Evolutionary conservation across 2,888 invertebrate genomes (phyloP).

Genomic region (Siphlonurus alternatus): DNA sequence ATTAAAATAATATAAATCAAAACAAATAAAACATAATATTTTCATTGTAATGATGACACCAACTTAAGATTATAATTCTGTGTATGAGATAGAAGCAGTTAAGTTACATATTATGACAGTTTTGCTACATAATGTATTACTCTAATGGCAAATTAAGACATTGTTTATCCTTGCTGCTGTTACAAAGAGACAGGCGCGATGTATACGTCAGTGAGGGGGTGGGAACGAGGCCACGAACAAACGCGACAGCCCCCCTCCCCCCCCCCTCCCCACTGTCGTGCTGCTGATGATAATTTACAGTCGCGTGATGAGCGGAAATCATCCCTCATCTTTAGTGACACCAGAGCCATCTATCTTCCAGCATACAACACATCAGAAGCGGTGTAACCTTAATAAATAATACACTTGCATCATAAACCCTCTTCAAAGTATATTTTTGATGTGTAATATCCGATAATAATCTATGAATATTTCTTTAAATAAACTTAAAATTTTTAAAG

Average conservation of each 20-base stretch:
- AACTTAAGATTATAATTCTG: no score
- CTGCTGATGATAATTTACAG: conserved; percentile 2
- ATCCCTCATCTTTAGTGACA: conserved; percentile 1
- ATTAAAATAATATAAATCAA: no score
- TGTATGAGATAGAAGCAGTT: no score
- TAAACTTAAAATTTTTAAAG: background rate
- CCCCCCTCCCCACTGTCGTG: no score
- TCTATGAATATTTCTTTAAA: background rate
- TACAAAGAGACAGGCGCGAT: no score
- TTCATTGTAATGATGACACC: no score
- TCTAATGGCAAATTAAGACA: no score
- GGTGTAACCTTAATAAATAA: background rate
- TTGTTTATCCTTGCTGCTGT: no score
- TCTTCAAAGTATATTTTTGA: background rate
- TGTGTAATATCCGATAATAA: background rate
- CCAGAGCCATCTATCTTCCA: background rate
- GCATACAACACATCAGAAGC: background rate
- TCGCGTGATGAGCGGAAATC: background rate
- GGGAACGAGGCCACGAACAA: background rate
- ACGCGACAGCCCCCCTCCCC: no score
- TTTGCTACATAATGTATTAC: no score
- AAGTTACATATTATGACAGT: no score
- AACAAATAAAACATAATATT: no score
- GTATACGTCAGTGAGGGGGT: background rate
- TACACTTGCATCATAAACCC: background rate